Evolutionary conservation across 2,113 vertebrate genomes (phyloP).

Genomic region (Burhinus oedicnemus): DNA sequence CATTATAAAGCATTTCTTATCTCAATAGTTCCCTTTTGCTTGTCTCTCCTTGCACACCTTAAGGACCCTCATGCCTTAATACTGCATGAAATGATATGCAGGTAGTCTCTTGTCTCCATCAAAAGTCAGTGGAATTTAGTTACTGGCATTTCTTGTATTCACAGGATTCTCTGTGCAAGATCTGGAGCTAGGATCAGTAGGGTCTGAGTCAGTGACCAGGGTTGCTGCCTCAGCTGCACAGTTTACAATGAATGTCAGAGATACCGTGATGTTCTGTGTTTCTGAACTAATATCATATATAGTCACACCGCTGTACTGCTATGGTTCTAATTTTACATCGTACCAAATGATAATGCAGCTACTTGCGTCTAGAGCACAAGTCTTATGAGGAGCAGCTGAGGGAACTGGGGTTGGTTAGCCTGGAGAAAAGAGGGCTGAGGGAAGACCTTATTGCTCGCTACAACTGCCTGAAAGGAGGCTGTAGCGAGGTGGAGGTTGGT

Average conservation of each 20-base stretch:
- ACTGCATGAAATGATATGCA: not conserved
- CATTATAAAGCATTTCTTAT: not conserved
- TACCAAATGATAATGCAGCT: not conserved
- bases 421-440: not conserved
- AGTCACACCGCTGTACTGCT: not conserved
- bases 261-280: not conserved
- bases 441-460: not conserved
- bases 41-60: not conserved
- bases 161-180: not conserved
- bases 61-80: not conserved
- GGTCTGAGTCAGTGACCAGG: not conserved
- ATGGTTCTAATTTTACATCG: not conserved
- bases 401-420: not conserved
- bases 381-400: not conserved
- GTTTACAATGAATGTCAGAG: not conserved
- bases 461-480: not conserved
- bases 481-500: rapidly evolving
- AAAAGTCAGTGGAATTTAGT: not conserved
- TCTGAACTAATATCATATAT: not conserved
- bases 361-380: not conserved
- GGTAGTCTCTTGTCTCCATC: not conserved
- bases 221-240: not conserved
- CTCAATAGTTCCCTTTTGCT: not conserved
- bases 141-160: not conserved
- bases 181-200: not conserved